These are phyloP conservation scores for Turritopsis dohrnii DNA, from an alignment of 30 jellyfish, hydroid and myxozoan species.

Conservation along the genomic window DNA sequence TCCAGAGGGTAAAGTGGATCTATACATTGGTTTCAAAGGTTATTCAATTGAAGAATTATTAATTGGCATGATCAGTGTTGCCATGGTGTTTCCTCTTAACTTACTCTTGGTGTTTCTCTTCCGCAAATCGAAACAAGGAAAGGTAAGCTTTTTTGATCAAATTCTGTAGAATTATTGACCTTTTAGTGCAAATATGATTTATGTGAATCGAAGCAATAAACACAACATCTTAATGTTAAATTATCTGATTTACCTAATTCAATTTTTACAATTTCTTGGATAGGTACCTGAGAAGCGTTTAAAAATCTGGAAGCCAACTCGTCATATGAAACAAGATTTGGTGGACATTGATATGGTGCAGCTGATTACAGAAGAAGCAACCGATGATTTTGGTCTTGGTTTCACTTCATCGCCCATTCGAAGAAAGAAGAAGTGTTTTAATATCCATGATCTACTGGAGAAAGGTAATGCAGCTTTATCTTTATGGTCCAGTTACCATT, in stretches of 20 bases:
- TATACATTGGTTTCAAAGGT: constrained; percentile 75
- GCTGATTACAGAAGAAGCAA: neutral
- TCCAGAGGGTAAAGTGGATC: constrained; percentile 67
- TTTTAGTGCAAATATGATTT: too few species aligned
- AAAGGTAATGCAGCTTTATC: neutral
- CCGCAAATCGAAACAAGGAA: constrained; percentile 57
- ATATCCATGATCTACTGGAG: constrained; percentile 18
- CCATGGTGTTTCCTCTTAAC: constrained; percentile 89
- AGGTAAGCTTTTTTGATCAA: constrained; percentile 47
- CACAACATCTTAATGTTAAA: too few species aligned
- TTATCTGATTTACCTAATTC: too few species aligned
- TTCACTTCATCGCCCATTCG: constrained; percentile 9
- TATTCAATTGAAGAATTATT: constrained; percentile 77
- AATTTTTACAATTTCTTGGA: too few species aligned
- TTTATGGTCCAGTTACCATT: neutral
- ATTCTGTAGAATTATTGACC: neutral
- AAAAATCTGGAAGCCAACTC: constrained; percentile 25
- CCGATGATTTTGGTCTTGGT: constrained; percentile 24
- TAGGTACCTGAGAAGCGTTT: constrained; percentile 19
- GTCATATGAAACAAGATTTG: constrained; percentile 16
- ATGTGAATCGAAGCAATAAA: too few species aligned
- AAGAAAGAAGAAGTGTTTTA: constrained; percentile 19
- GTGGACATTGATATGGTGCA: constrained; percentile 34
- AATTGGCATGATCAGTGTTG: constrained; percentile 75
- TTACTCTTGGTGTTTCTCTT: constrained; percentile 55